These are phyloP conservation scores for Cinara cedri DNA, from an alignment of 2,888 invertebrate species.

Conservation along the genomic window DNA sequence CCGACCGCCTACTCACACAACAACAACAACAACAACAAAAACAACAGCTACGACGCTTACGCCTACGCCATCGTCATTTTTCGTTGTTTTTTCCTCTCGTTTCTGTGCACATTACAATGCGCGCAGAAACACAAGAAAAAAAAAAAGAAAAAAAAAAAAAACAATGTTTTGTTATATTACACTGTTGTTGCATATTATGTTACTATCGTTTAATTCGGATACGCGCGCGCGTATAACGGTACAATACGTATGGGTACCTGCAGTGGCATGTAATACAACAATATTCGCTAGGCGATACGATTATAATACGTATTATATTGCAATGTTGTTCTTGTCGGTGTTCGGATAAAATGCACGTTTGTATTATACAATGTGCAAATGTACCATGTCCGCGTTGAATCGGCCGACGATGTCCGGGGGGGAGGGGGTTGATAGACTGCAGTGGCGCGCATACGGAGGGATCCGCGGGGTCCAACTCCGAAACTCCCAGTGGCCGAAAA, in stretches of 20 bases:
- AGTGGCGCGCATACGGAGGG: neutral
- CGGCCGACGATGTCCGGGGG: neutral
- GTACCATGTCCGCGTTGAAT: neutral
- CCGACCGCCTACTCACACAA: neutral
- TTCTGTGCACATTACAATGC: neutral
- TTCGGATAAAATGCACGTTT: no score
- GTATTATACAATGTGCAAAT: no score
- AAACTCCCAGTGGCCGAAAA: no score
- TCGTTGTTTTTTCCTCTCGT: neutral
- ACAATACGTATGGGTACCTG: no score
- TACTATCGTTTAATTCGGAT: neutral
- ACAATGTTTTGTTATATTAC: constrained; percentile 11
- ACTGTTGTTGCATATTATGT: constrained; percentile 5
- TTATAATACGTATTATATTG: neutral
- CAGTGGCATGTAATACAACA: neutral
- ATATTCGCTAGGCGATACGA: neutral
- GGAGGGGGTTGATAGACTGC: neutral
- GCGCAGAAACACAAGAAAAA: no score
- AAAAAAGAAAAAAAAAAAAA: no score
- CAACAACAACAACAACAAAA: no score
- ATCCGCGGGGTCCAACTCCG: no score
- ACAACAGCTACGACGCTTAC: constrained; percentile 1
- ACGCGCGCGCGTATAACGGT: no score
- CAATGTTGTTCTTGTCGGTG: no score
- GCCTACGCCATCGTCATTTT: neutral